Percentiles rank a stretch among this genome's conserved stretches.
These are phyloP conservation scores for Tenualosa thibaudeaui DNA, from an alignment of 2,797 vertebrate genomes.

Conservation along the genomic window DNA sequence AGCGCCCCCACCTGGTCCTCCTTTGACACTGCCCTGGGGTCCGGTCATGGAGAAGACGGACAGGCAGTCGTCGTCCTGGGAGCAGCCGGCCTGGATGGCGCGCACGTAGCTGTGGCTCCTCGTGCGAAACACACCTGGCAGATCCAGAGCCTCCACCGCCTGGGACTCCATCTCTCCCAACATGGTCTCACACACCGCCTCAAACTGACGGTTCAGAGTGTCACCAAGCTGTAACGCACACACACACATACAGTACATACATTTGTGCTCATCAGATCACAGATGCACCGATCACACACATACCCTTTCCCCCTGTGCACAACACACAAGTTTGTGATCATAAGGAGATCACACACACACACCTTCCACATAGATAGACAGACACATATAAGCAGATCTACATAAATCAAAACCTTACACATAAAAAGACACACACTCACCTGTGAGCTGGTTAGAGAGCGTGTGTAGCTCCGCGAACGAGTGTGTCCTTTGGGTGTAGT, in stretches of 20 bases:
- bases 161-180: constrained; percentile 96
- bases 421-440: constrained; percentile 65
- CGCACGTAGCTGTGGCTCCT: constrained; percentile 98
- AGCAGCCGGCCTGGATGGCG: constrained; percentile 98
- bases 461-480: constrained; percentile 90
- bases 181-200: constrained; percentile 91
- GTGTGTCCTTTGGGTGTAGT: constrained; percentile 89
- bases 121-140: constrained; percentile 96
- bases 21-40: constrained; percentile 84
- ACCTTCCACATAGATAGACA: not conserved
- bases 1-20: constrained; percentile 84
- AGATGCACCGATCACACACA: not conserved
- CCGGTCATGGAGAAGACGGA: constrained; percentile 93
- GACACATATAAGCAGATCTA: not conserved
- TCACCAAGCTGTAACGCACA: constrained; percentile 82
- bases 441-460: constrained; percentile 95
- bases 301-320: too few relatives aligned
- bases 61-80: constrained; percentile 97
- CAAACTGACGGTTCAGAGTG: constrained; percentile 91
- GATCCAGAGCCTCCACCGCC: constrained; percentile 94
- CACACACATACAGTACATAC: not conserved
- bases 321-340: not conserved
- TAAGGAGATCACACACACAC: not conserved
- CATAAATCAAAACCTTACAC: not conserved
- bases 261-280: not conserved